Evolutionary conservation across 2,797 vertebrate species (phyloP), one percentile per base, ranked within the genome.

Genomic region (Potorous gilbertii): DNA sequence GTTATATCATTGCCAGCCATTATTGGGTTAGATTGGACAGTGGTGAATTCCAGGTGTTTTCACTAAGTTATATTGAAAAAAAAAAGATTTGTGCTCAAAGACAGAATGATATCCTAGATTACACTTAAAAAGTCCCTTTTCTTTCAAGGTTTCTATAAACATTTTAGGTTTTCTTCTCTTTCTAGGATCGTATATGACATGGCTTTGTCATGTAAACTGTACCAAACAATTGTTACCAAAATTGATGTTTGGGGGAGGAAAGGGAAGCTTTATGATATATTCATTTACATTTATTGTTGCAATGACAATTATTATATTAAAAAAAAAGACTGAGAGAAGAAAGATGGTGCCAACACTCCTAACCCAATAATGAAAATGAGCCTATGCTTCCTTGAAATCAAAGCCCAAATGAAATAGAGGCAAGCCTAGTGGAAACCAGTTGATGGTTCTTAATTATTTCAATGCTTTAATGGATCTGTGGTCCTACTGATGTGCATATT

Each of bases 1-100:
- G 55, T 89, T 87, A 89, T 57, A 62, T 93, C 95, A 95, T 90
- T 97, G 95, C 91, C 91, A 91, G 81, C 54, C 95, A 92, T 94
- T 96, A 90, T 46, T 59, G 87, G 55, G 66, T 96, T 96, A 96
- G 91, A 95, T 46, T 27, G 95, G n/a, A 34, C 94, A 94, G 50
- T 55, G 54, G 90, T 90, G 28, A 18, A 54, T 46, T 90, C 50
- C 31, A 90, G 90, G 90, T 87, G 74, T 87, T 87, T 74, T 50
- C 40, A 50, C 24, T 50, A 81, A 81, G 10, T 27, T 50, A 46
- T 27, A 50, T 50, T 12, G 27, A 46, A 21, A 81, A 87, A 87
- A 66, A 40, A 40, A 66, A 87, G 40, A 27, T 87, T 81, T 50
- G 9, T 87, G 74, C 40, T 87, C 74, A 87, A 87, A 87, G 40